A percentile compares a stretch with the other conserved stretches of the same genome.
phyloP scores from a whole-genome alignment of 2,113 vertebrate species.

The Podilymbus podiceps region DNA sequence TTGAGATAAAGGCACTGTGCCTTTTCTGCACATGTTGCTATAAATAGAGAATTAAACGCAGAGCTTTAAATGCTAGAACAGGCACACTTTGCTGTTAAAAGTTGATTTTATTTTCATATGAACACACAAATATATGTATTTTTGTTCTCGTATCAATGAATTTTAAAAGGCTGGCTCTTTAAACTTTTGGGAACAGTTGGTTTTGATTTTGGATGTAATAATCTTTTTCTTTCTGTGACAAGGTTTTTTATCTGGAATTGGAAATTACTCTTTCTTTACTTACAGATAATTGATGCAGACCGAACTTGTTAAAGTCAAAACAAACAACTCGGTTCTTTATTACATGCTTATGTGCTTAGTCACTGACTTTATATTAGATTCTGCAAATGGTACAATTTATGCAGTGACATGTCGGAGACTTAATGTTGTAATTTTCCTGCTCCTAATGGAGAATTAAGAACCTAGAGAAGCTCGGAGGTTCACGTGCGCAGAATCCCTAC shows the following conservation, averaged over 20 bases:
- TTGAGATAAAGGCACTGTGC: conserved; percentile 13
- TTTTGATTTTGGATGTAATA: conserved; percentile 70
- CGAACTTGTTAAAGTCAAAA: conserved; percentile 86
- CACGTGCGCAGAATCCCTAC: conserved; percentile 74
- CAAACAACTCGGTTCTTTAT: conserved; percentile 81
- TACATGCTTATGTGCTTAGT: conserved; percentile 75
- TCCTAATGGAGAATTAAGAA: conserved; percentile 81
- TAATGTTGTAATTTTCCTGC: conserved; percentile 77
- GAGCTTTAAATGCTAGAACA: background rate
- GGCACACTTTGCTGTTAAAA: conserved; percentile 5
- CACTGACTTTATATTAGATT: conserved; percentile 75
- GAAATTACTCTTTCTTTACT: conserved; percentile 73
- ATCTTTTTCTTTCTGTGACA: conserved; percentile 62
- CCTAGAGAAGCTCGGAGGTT: conserved; percentile 71
- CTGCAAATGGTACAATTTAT: conserved; percentile 81
- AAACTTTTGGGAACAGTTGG: conserved; percentile 52
- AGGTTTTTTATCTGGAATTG: conserved; percentile 64
- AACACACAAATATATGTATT: conserved; percentile 25
- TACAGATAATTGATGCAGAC: conserved; percentile 79
- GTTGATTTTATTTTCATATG: conserved; percentile 37
- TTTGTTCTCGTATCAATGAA: conserved; percentile 1
- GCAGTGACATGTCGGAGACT: conserved; percentile 79
- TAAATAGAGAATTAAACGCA: conserved; percentile 20
- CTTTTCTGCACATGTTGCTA: conserved; percentile 5
- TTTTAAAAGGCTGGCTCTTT: conserved; percentile 63